A percentile compares a stretch with the other conserved stretches of the same genome.
These are phyloP conservation scores for Paratilapia polleni DNA, from an alignment of 2,113 vertebrate genomes.

Conservation along the genomic window DNA sequence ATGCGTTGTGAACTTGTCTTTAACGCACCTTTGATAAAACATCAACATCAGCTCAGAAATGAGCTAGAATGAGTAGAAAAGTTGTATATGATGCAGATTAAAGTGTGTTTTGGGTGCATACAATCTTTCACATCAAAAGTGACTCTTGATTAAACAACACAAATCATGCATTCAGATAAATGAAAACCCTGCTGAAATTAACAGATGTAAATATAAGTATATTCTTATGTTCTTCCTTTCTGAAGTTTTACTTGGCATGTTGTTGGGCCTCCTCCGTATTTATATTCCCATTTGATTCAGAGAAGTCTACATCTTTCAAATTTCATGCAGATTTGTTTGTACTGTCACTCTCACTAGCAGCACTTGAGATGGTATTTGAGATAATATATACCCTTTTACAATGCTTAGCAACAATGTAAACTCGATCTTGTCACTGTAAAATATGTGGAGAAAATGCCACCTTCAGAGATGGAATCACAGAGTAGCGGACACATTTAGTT, in stretches of 20 bases:
- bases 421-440: not conserved
- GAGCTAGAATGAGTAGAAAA: not conserved
- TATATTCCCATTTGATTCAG: conserved; percentile 24
- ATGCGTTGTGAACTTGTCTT: not conserved
- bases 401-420: conserved; percentile 17
- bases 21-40: not conserved
- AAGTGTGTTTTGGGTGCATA: not conserved
- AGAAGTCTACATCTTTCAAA: conserved; percentile 13
- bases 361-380: conserved; percentile 2
- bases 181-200: not conserved
- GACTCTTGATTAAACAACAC: too few relatives aligned
- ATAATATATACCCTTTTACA: not conserved
- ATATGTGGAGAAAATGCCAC: not conserved
- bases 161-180: too few relatives aligned
- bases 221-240: not conserved
- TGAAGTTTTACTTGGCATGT: not conserved
- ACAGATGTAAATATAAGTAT: not conserved
- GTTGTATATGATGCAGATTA: not conserved
- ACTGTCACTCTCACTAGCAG: conserved; percentile 13
- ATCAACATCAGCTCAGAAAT: not conserved
- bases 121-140: too few relatives aligned
- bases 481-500: not conserved
- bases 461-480: conserved; percentile 16
- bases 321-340: conserved; percentile 34
- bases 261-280: conserved; percentile 12